These are phyloP conservation scores for Holothuria scabra DNA, from an alignment of 53 echinoderm and acorn worm genomes.

Conservation along the genomic window DNA sequence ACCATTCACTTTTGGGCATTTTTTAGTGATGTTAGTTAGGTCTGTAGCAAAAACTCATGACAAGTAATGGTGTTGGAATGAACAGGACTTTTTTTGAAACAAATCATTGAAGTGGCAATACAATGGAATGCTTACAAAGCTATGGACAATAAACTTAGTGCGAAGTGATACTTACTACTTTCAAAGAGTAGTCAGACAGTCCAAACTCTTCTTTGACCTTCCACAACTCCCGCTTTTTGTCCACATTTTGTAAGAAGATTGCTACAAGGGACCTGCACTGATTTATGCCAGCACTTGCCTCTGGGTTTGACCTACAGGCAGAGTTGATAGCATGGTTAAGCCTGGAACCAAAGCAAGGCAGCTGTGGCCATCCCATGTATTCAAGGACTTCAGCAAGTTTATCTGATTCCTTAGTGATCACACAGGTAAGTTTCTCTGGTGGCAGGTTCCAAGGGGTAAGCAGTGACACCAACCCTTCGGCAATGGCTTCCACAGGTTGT, in stretches of 20 bases:
- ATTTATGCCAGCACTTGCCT: background rate
- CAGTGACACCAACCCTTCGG: conserved; percentile 22
- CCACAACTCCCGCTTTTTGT: conserved; percentile 18
- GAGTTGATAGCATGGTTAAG: conserved; percentile 23
- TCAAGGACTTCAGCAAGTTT: conserved; percentile 7
- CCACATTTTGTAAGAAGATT: conserved; percentile 23
- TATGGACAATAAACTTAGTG: too few relatives aligned
- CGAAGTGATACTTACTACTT: conserved; percentile 18
- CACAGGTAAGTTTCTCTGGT: conserved; percentile 30
- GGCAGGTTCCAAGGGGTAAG: conserved; percentile 39
- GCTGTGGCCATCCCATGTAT: conserved; percentile 28
- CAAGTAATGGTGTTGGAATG: too few relatives aligned
- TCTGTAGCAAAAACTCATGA: too few relatives aligned
- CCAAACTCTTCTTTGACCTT: conserved; percentile 23
- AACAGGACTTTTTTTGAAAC: too few relatives aligned
- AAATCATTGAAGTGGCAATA: too few relatives aligned
- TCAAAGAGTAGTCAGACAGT: conserved; percentile 16
- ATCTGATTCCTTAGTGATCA: background rate
- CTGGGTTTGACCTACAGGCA: background rate
- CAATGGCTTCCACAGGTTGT: conserved; percentile 1
- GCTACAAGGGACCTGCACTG: conserved; percentile 24
- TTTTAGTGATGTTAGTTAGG: too few relatives aligned
- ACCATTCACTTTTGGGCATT: too few relatives aligned
- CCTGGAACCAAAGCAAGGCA: conserved; percentile 33
- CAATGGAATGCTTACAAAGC: too few relatives aligned